Evolutionary conservation across 2,888 invertebrate species (phyloP), one percentile per base, ranked within the genome.

Genomic region (Fabriciana adippe): DNA sequence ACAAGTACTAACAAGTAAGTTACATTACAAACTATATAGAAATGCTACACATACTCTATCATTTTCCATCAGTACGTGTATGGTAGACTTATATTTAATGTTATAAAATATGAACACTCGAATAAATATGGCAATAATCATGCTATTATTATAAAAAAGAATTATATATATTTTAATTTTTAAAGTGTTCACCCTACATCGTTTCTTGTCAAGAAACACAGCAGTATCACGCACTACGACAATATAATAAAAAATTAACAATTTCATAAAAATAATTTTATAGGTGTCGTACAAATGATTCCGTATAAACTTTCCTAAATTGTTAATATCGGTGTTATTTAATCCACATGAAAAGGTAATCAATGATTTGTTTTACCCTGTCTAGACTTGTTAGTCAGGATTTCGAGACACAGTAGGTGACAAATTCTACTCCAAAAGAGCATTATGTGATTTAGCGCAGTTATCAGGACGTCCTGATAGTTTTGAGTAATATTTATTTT

Each of bases 381-480:
- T 60, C 55, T 61, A 61, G 63, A 69, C 71, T 69, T 69, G 69
- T 71, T 71, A 64, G 71, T 66, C 67, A 59, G 62, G 71, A 71
- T 69, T 67, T 69, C 31, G 51, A 67, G 57, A 54, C 64, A 70
- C 51, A 61, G 61, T 71, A 54, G 54, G 66, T 71, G 69, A 64
- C 66, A 69, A 68, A 66, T 56, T 56, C 56, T 55, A 66, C 60
- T 56, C 51, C 45, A 56, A 59, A 53, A 1, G 35, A 35, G 68
- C 57, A 62, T 55, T 70, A 53, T 53, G 54, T 56, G 61, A 57
- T 45, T 64, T 66, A 18, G 56, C 60, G 51, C 48, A 66, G 55
- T 59, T 31, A 61, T 65, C 56, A 35, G 16, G 55, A 55, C 56
- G 18, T 47, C 11, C 14, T 41, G 41, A 59, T 47, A 48, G 26